A percentile compares a stretch with the other conserved stretches of the same genome.
Conservation (phyloP, 2,797 vertebrate genomes). For the Sebastes itinus region DNA sequence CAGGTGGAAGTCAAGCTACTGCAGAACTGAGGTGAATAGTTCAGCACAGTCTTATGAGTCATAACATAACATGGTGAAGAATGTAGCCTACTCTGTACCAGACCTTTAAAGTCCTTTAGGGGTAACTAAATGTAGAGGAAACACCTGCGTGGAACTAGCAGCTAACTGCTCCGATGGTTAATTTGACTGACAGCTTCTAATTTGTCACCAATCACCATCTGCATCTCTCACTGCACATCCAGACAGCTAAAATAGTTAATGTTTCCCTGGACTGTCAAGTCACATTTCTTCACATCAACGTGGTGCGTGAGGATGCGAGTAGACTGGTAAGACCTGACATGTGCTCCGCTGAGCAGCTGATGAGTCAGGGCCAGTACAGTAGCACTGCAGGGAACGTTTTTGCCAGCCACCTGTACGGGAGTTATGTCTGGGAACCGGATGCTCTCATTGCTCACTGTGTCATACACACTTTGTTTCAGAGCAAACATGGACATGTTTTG, state of each 20-base stretch:
- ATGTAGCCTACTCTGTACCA: slow-evolving; percentile 47
- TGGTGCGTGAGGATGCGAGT: slow-evolving; percentile 32
- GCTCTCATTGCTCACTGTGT: slow-evolving; percentile 63
- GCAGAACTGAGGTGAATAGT: slow-evolving; percentile 52
- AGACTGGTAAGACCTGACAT: slow-evolving; percentile 49
- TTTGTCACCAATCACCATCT: slow-evolving; percentile 61
- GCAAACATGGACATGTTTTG: slow-evolving; percentile 67
- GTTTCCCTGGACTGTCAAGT: slow-evolving; percentile 73
- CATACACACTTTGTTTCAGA: slow-evolving; percentile 70
- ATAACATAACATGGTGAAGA: slow-evolving; percentile 66
- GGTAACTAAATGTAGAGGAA: slow-evolving; percentile 53
- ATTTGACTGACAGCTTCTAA: slow-evolving; percentile 76
- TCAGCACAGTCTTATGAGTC: slow-evolving; percentile 54
- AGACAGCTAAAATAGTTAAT: slow-evolving; percentile 76
- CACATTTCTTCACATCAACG: slow-evolving; percentile 42
- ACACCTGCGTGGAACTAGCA: slow-evolving; percentile 67
- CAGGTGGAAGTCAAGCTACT: slow-evolving; percentile 37
- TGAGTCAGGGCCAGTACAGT: slow-evolving; percentile 65
- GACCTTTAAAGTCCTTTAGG: slow-evolving; percentile 52
- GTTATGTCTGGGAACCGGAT: slow-evolving; percentile 70
- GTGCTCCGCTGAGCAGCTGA: slow-evolving; percentile 67
- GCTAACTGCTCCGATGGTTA: slow-evolving; percentile 34
- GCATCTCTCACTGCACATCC: slow-evolving; percentile 39
- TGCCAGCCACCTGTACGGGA: slow-evolving; percentile 57
- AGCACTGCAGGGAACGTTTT: slow-evolving; percentile 71